Evolutionary conservation across 1,140 invertebrate species (phyloP), one percentile per base, ranked within the genome.

Genomic region (Tetramorium alpestre): DNA sequence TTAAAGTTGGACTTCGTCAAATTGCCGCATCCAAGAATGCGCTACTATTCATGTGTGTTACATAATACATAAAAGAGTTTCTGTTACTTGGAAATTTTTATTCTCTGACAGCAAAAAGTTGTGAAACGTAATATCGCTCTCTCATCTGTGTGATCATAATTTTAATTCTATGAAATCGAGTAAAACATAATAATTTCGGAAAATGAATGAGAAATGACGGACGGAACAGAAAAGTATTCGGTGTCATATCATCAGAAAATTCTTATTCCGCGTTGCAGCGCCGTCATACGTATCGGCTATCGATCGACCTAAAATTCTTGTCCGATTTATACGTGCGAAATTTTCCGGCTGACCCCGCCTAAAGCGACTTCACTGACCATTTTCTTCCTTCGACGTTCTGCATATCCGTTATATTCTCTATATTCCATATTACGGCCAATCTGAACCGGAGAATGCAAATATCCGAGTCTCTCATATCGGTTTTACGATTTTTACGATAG

Each of bases 401-500:
- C 60, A 54, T 82, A 84, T 84, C 56, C 54, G 64, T 76, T 88
- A 81, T 88, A 89, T 82, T 86, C 85, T 72, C 85, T 87, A 87
- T 67, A 67, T 87, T 82, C 85, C 70, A 60, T 88, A 88, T 88
- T 91, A 86, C 76, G 82, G 64, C 67, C 76, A 73, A 87, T 88
- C 87, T 62, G 82, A 84, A 76, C 47, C 28, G 87, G 54, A 56
- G 81, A 91, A 88, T 87, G 78, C 85, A 85, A 82, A 92, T 90
- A 89, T 89, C 80, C 77, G 51, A 90, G 85, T 91, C 80, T 88
- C 89, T 88, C 89, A 87, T 84, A 86, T 85, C 70, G 85, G 75
- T 91, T 91, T 88, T 90, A 91, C 87, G 89, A 92, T 92, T 93
- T 93, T 91, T 91, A 60, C 76, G 86, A 92, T 90, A 91, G 86